Evolutionary conservation across 2,888 invertebrate species (phyloP).

Genomic region (Apoda limacodes): DNA sequence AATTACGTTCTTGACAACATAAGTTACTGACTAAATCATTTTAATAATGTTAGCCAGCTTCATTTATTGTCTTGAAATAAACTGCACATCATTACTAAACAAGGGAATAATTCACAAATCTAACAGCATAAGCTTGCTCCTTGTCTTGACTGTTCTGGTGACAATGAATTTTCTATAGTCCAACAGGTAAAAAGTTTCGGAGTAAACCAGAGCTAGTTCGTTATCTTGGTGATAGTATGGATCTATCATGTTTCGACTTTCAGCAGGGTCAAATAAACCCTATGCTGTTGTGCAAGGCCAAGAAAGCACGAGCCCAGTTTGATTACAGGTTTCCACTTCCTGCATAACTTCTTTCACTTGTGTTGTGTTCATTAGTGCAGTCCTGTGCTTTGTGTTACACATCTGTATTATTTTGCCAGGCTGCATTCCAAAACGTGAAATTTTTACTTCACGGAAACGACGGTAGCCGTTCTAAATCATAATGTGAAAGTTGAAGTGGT

Average conservation of each 20-base stretch:
- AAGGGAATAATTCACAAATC: conserved; percentile 16
- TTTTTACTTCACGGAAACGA: too few species aligned
- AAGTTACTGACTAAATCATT: too few species aligned
- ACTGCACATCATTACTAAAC: too few species aligned
- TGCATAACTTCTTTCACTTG: conserved; percentile 53
- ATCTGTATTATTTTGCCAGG: conserved; percentile 27
- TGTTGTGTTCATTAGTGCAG: conserved; percentile 65
- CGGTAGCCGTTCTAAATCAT: too few species aligned
- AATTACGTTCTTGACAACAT: too few species aligned
- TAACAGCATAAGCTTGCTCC: conserved; percentile 2
- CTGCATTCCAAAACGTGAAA: too few species aligned
- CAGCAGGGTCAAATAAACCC: conserved; percentile 82
- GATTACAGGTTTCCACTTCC: conserved; percentile 73
- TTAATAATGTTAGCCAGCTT: too few species aligned
- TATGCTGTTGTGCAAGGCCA: conserved; percentile 77
- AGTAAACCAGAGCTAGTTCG: conserved; percentile 85
- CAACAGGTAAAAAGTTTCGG: conserved; percentile 84
- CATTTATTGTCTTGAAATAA: too few species aligned
- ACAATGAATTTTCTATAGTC: conserved; percentile 72
- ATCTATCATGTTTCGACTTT: conserved; percentile 86
- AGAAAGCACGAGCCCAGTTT: conserved; percentile 76
- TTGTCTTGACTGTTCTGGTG: conserved; percentile 29
- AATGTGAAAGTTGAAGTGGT: too few species aligned
- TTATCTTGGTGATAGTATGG: conserved; percentile 81
- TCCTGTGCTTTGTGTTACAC: conserved; percentile 49